Conservation (phyloP, 2,113 vertebrate genomes). For the Entosphenus tridentatus region DNA sequence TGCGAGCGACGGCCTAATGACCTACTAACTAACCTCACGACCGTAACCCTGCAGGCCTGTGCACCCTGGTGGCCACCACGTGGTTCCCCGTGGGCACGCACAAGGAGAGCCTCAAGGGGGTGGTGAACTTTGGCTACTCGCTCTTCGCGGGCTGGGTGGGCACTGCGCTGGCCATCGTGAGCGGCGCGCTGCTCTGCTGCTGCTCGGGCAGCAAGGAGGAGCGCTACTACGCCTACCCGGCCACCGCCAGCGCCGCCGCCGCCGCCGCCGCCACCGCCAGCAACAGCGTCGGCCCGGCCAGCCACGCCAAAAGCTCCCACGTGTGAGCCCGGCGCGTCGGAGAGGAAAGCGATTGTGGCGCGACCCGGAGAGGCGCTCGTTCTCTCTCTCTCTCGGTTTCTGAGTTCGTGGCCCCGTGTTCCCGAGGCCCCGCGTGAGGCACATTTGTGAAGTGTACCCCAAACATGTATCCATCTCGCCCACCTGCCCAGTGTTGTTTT, state of each 20-base stretch:
- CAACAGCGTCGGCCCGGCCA: too few species aligned
- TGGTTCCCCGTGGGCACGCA: slow-evolving; percentile 73
- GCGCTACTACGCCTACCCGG: slow-evolving; percentile 65
- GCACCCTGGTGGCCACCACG: slow-evolving; percentile 44
- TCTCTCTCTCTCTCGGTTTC: too few species aligned
- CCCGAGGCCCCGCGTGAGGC: too few species aligned
- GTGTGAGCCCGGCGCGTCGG: slow-evolving; percentile 25
- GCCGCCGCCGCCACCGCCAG: slow-evolving; percentile 22
- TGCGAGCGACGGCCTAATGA: too few species aligned
- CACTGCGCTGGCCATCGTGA: slow-evolving; percentile 48
- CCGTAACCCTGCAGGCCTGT: slow-evolving; percentile 31
- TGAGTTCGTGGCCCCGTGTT: too few species aligned
- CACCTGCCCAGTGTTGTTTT: too few species aligned
- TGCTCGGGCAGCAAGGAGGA: slow-evolving; percentile 47
- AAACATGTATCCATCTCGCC: too few species aligned
- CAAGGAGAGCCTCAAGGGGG: slow-evolving; percentile 24
- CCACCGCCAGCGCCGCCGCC: slow-evolving; percentile 23
- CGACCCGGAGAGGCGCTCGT: too few species aligned
- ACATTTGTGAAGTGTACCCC: too few species aligned
- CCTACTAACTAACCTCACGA: too few species aligned
- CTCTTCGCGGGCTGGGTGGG: slow-evolving; percentile 75
- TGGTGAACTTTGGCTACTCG: slow-evolving; percentile 76
- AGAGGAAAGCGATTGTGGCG: too few species aligned
- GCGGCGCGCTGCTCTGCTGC: slow-evolving; percentile 40
- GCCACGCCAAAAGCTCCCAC: slow-evolving; percentile 58